These are phyloP conservation scores for Myioborus melanocephalus DNA, from an alignment of 2,797 vertebrate genomes.

Conservation along the genomic window DNA sequence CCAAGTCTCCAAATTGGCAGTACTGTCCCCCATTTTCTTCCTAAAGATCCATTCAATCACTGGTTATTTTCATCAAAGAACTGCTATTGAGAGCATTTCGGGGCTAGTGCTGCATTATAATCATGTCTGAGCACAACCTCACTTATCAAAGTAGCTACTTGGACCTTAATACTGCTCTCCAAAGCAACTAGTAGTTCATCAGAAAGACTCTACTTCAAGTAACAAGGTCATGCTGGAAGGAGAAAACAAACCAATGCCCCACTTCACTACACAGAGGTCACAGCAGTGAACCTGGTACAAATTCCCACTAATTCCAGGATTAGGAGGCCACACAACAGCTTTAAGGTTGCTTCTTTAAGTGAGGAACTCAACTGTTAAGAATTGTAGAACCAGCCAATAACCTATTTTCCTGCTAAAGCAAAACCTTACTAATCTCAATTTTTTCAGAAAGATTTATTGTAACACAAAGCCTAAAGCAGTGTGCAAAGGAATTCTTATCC, in stretches of 20 bases:
- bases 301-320: conserved; percentile 4
- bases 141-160: not conserved
- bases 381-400: not conserved
- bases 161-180: not conserved
- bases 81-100: not conserved
- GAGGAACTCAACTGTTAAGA: not conserved
- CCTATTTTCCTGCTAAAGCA: not conserved
- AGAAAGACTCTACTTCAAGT: not conserved
- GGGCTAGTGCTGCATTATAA: not conserved
- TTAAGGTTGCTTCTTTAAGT: not conserved
- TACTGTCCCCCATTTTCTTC: not conserved
- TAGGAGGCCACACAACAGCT: not conserved
- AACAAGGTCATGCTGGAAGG: not conserved
- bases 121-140: not conserved
- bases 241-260: not conserved
- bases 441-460: not conserved
- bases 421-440: not conserved
- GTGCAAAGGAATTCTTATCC: not conserved
- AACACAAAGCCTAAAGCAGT: not conserved
- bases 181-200: not conserved
- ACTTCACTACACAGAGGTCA: not conserved
- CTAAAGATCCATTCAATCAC: not conserved
- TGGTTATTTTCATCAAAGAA: not conserved
- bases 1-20: not conserved
- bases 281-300: not conserved